A percentile compares a stretch with the other conserved stretches of the same genome.
Conservation (phyloP, 2,888 invertebrate species). For the Nasonia oneida region DNA sequence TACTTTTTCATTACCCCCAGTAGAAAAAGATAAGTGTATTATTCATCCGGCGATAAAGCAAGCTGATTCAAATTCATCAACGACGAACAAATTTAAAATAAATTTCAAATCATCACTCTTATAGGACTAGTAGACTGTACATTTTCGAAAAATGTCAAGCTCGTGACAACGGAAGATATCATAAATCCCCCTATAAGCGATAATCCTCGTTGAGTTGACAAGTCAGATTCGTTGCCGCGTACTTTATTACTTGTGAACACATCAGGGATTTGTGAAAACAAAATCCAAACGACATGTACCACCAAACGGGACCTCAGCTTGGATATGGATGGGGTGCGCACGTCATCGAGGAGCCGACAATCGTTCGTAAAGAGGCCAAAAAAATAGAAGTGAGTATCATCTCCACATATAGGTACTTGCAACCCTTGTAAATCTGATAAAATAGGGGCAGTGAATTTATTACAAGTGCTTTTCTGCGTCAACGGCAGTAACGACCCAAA, state of each 20-base stretch:
- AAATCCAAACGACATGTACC: slow-evolving; percentile 50
- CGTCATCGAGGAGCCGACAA: slow-evolving; percentile 70
- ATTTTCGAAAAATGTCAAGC: not conserved
- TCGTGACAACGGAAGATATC: not conserved
- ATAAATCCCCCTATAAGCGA: not conserved
- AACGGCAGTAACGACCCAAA: not conserved
- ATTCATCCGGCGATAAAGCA: not conserved
- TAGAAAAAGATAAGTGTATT: not conserved
- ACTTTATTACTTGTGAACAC: not conserved
- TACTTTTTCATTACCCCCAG: no score
- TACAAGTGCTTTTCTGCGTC: not conserved
- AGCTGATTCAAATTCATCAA: not conserved
- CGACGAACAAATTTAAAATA: not conserved
- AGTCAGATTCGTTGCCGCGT: not conserved
- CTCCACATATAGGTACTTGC: not conserved
- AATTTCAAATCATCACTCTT: not conserved
- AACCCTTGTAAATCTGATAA: not conserved
- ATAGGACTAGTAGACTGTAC: not conserved
- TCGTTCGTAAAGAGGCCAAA: slow-evolving; percentile 67
- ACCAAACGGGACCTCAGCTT: slow-evolving; percentile 50
- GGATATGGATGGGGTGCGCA: slow-evolving; percentile 72
- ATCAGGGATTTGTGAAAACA: not conserved
- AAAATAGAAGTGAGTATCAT: slow-evolving; percentile 71
- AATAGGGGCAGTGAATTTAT: slow-evolving; percentile 11
- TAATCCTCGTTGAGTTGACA: not conserved